Evolutionary conservation across 2,888 invertebrate genomes (phyloP).

Genomic region (Trisateles emortualis): DNA sequence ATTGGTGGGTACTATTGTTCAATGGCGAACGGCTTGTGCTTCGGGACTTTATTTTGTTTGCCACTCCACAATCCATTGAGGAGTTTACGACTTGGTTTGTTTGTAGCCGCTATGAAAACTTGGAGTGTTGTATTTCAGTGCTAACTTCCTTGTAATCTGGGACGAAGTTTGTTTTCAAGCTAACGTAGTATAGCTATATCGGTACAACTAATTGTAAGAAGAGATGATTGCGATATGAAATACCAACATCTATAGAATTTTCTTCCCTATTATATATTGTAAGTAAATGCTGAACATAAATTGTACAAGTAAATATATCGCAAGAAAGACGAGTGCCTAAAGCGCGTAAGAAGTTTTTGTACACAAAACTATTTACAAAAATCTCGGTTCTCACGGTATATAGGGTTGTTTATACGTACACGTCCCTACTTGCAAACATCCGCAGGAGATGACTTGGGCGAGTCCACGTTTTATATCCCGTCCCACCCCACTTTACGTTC

Average conservation of each 20-base stretch:
- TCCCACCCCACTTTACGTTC: constrained; percentile 63
- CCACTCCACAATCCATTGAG: constrained; percentile 45
- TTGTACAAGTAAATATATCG: constrained; percentile 8
- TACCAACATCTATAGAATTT: constrained; percentile 1
- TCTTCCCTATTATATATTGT: background rate
- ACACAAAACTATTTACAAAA: constrained; percentile 47
- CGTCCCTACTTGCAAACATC: constrained; percentile 62
- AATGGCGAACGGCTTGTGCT: constrained; percentile 50
- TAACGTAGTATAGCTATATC: constrained; percentile 1
- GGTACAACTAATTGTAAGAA: background rate
- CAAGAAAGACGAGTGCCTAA: constrained; percentile 4
- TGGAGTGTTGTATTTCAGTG: constrained; percentile 36
- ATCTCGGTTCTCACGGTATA: constrained; percentile 34
- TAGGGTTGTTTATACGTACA: constrained; percentile 52
- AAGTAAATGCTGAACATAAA: background rate
- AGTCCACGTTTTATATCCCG: constrained; percentile 70
- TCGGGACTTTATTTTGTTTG: constrained; percentile 52
- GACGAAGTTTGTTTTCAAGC: constrained; percentile 10
- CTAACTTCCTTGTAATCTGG: constrained; percentile 31
- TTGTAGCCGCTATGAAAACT: constrained; percentile 45
- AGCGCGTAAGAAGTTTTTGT: constrained; percentile 29
- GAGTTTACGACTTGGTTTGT: constrained; percentile 52
- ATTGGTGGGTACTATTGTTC: constrained; percentile 66
- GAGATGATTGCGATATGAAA: no score
- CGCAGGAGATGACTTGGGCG: constrained; percentile 74